These are phyloP conservation scores for Tipula confusa DNA, from an alignment of 2,888 invertebrate species.

Conservation along the genomic window DNA sequence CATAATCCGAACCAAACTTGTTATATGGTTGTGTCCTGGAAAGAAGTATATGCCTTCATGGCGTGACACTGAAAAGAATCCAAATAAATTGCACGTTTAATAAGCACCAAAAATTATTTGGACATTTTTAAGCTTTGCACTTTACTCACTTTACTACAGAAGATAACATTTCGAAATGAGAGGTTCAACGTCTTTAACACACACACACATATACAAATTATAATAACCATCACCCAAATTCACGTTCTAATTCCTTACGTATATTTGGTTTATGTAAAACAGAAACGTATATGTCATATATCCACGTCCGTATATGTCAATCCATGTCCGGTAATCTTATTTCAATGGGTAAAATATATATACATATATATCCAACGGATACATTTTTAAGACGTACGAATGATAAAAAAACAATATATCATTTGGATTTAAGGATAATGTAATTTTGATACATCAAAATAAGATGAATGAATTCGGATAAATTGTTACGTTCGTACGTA, in stretches of 20 bases:
- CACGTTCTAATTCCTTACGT: background rate
- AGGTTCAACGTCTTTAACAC: no score
- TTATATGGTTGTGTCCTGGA: no score
- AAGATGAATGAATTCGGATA: constrained; percentile 29
- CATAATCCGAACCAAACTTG: no score
- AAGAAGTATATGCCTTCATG: no score
- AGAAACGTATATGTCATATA: background rate
- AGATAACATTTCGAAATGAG: no score
- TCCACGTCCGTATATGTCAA: constrained; percentile 8
- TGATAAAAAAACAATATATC: constrained; percentile 30
- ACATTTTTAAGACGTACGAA: background rate
- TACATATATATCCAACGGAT: background rate
- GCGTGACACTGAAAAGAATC: no score
- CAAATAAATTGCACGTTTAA: no score
- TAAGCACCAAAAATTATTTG: no score
- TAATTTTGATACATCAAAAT: constrained; percentile 30
- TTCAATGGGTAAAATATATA: background rate
- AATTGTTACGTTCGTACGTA: background rate
- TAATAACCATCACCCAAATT: no score
- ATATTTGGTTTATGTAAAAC: background rate
- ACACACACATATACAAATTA: no score
- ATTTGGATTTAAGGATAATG: constrained; percentile 29
- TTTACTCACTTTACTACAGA: no score
- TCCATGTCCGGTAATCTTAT: constrained; percentile 16
- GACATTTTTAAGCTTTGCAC: no score